A percentile compares a stretch with the other conserved stretches of the same genome.
Evolutionary conservation across 2,113 vertebrate genomes (phyloP).

Genomic region (Phainopepla nitens): DNA sequence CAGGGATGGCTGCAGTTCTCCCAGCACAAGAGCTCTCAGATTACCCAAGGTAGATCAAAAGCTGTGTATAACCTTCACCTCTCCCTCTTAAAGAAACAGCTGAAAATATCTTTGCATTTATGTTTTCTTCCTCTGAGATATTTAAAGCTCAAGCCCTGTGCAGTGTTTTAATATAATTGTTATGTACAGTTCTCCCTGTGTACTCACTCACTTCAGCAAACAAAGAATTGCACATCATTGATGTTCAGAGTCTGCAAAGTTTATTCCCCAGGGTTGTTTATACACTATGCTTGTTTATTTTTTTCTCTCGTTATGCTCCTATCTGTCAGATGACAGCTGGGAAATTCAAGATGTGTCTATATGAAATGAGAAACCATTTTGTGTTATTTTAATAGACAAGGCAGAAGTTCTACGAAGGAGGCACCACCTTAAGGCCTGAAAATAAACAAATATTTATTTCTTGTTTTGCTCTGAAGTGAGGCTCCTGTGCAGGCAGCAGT

Average conservation of each 20-base stretch:
- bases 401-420: neutral
- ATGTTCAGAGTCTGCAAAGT: constrained; percentile 14
- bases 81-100: neutral
- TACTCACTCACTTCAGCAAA: constrained; percentile 44
- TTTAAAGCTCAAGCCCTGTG: neutral
- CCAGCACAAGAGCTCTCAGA: rapidly evolving
- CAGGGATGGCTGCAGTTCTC: neutral
- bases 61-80: neutral
- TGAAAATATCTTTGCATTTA: neutral
- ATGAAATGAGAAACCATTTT: neutral
- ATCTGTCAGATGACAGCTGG: constrained; percentile 34
- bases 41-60: neutral
- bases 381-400: neutral
- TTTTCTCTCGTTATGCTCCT: neutral
- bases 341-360: neutral
- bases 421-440: neutral
- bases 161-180: constrained; percentile 3
- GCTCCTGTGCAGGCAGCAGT: neutral
- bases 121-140: neutral
- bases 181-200: neutral
- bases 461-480: neutral
- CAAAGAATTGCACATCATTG: neutral
- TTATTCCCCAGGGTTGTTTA: constrained; percentile 16
- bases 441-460: neutral
- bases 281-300: neutral